Base-by-base conservation (phyloP, 2,797 vertebrate species). In the Carduelis carduelis region DNA sequence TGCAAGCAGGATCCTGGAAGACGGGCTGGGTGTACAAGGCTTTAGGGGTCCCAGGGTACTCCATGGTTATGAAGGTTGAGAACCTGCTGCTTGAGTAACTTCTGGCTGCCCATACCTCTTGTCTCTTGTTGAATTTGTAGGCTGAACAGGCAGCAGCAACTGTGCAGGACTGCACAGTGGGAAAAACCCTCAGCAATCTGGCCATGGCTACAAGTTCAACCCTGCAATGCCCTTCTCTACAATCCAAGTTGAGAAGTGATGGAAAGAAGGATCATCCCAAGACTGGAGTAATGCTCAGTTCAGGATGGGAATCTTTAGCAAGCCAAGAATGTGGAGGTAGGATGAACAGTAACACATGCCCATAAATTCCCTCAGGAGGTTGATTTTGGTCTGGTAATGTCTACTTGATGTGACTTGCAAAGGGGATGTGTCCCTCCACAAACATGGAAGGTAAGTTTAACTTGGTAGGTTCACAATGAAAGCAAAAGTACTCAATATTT, bases 131-230 rank as follows among this genome's bases (percentile, higher is more conserved):
- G 76, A 87, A 60, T 23, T 26, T 41, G 76, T 49, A 53, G 85
- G 72, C 63, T 83, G 66, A 94, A 86, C 55, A 92, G 92, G 79
- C 76, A 92, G 82, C 22, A 87, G 75, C 69, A 92, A 88, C 65
- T 81, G 61, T 35, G 85, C 6, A 8, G 50, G 43, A 91, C 43
- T 83, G 70, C 50, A 41, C 53, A 71, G 76, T 37, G 65, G 28
- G 11, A 15, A 71, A 93, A 50, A 5, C 2, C n/a, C 43, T n/a
- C 21, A 14, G 22, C 30, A 39, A 39, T 83, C 76, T 74, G 56
- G 83, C 44, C 59, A 86, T 7, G 41, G 79, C 18, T 70, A 55
- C 55, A n/a, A 47, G 55, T 69, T 95, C 53, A 79, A 46, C 35
- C 24, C 19, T 57, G 39, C 65, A 60, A 68, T 22, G 78, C 78